Base-by-base conservation (phyloP, 92 coral and sea anemone genomes). In the Zoanthus sociatus region DNA sequence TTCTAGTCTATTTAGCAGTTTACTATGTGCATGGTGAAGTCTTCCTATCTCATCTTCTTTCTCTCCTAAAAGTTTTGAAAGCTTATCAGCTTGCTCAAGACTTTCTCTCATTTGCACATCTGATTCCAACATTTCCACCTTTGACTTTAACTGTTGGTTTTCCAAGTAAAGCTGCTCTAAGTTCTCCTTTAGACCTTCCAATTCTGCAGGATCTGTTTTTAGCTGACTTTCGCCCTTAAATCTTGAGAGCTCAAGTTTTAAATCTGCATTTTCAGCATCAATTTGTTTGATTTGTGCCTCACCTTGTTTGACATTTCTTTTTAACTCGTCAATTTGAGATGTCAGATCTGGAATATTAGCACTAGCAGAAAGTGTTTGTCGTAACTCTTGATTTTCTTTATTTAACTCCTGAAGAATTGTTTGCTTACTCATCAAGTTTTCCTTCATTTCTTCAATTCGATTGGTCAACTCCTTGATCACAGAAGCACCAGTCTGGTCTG, bases 371-470 rank as follows among this genome's bases (percentile, higher is more conserved):
- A 94, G 47, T 90, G 92, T 94, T 14, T 92, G 84, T 45, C 92
- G 90, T 68, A 97, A 87, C 33, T 92, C 91, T 73, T 92, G 94
- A 76, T 97, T 97, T 88, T 97, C 99, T 83, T 89, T 93, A 85
- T 97, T 93, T 4, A 97, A 90, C 30, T 97, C 99, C 47, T 93
- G 83, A 15, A 97, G 91, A 61, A 94, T 92, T 1, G 93, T 90
- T 45, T 97, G 97, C 74, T 90, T 91, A 42, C 91, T 90, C 70
- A 88, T 90, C 48, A 97, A 91, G 66, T 82, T 94, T 90, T 93
- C 94, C 71, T 84, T 87, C 87, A 93, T 89, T 74, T 89, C 93
- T 37, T 90, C 95, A 21, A 95, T 96, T 82, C 91, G 93, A 26
- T 93, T 69, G 31, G 91, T 95, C 64, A 95, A 91, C 45, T 92